Evolutionary conservation across 2,888 invertebrate genomes (phyloP).

Genomic region (Kuschelorhynchus macadamiae): DNA sequence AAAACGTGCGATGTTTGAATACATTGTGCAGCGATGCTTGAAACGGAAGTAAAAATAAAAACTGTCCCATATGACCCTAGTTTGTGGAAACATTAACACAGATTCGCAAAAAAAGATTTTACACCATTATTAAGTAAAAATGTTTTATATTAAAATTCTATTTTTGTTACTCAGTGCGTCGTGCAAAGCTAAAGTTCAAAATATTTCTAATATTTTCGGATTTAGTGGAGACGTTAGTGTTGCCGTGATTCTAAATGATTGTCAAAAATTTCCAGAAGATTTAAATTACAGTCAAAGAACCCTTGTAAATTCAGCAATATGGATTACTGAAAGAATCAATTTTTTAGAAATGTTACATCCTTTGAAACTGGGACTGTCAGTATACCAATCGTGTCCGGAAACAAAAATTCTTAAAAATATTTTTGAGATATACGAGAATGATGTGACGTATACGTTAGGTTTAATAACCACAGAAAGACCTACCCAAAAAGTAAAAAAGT

Average conservation of each 20-base stretch:
- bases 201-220: slow-evolving; percentile 47
- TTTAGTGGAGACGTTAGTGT: slow-evolving; percentile 60
- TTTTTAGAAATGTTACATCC: slow-evolving; percentile 57
- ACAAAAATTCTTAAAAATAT: slow-evolving; percentile 59
- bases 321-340: slow-evolving; percentile 63
- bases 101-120: slow-evolving; percentile 7
- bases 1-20: slow-evolving; percentile 44
- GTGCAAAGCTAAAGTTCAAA: slow-evolving; percentile 8
- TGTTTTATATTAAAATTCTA: slow-evolving; percentile 37
- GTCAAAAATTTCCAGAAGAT: slow-evolving; percentile 50
- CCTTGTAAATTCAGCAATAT: slow-evolving; percentile 61
- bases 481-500: slow-evolving; percentile 55
- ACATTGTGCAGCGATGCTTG: slow-evolving; percentile 59
- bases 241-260: slow-evolving; percentile 61
- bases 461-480: slow-evolving; percentile 52
- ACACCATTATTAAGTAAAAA: slow-evolving; percentile 17
- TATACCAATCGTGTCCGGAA: slow-evolving; percentile 61
- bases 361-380: slow-evolving; percentile 58
- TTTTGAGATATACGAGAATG: slow-evolving; percentile 59
- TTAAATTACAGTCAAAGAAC: slow-evolving; percentile 54
- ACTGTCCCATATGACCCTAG: slow-evolving; percentile 40
- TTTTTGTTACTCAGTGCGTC: slow-evolving; percentile 32
- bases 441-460: slow-evolving; percentile 57
- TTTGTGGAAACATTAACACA: slow-evolving; percentile 19
- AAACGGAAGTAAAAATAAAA: slow-evolving; percentile 51